These are phyloP conservation scores for Eulimnadia texana DNA, from an alignment of 1,140 invertebrate species.

Conservation along the genomic window DNA sequence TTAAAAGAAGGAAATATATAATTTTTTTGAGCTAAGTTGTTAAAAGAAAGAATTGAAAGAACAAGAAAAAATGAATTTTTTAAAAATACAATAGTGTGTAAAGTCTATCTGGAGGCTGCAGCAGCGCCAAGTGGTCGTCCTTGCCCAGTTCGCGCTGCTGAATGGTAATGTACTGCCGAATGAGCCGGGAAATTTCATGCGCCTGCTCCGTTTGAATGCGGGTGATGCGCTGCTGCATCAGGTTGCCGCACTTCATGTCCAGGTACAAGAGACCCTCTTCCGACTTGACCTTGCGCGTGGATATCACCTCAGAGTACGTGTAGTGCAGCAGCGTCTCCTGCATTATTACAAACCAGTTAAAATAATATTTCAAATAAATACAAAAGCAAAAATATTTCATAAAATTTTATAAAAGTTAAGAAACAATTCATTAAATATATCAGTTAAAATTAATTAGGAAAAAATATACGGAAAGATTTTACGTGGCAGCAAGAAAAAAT, in stretches of 20 bases:
- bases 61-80: neutral
- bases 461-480: too few species aligned
- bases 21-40: too few species aligned
- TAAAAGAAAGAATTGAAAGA: neutral
- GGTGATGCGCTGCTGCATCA: constrained; percentile 90
- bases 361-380: constrained; percentile 13
- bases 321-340: constrained; percentile 78
- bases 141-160: constrained; percentile 35
- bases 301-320: constrained; percentile 88
- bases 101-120: neutral
- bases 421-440: too few species aligned
- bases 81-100: too few species aligned
- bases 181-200: constrained; percentile 83
- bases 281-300: constrained; percentile 78
- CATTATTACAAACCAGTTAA: constrained; percentile 18
- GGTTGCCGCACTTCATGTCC: constrained; percentile 92
- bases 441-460: too few species aligned
- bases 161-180: constrained; percentile 88
- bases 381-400: too few species aligned
- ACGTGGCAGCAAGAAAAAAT: too few species aligned
- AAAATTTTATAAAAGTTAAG: too few species aligned
- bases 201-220: constrained; percentile 93
- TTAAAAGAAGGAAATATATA: too few species aligned
- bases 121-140: neutral
- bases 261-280: constrained; percentile 85